Percentiles rank a stretch among this genome's conserved stretches.
phyloP scores from a whole-genome alignment of 2,797 vertebrate species.

The Huso huso region DNA sequence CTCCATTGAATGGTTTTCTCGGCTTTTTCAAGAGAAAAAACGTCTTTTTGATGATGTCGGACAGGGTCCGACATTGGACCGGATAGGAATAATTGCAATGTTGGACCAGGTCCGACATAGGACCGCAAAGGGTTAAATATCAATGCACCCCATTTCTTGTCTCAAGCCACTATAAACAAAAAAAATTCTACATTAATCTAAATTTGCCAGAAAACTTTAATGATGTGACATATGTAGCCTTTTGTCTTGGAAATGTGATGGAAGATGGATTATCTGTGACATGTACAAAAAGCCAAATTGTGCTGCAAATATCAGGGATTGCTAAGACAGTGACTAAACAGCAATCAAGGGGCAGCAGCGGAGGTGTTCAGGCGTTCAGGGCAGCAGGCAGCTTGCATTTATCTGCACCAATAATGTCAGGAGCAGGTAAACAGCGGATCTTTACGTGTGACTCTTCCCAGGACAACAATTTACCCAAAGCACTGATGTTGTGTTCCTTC shows the following conservation, averaged over 20 bases:
- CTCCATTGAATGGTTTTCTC: too few relatives aligned
- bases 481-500: conserved; percentile 12
- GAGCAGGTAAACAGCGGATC: conserved; percentile 39
- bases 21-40: too few relatives aligned
- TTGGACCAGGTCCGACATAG: too few relatives aligned
- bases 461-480: conserved; percentile 46
- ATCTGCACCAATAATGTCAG: conserved; percentile 34
- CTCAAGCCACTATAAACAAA: background rate
- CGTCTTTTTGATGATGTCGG: too few relatives aligned
- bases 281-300: conserved; percentile 32
- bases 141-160: too few relatives aligned
- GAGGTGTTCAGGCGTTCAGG: conserved; percentile 29
- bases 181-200: background rate
- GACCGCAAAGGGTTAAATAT: too few relatives aligned
- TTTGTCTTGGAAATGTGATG: background rate
- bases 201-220: background rate
- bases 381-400: conserved; percentile 41
- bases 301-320: conserved; percentile 49
- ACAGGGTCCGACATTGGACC: too few relatives aligned
- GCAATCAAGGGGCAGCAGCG: conserved; percentile 49
- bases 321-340: conserved; percentile 41
- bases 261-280: conserved; percentile 26
- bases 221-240: background rate
- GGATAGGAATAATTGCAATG: too few relatives aligned
- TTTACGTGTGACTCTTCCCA: conserved; percentile 24